Conservation (phyloP, 2,113 vertebrate species). For the Neotragus moschatus region DNA sequence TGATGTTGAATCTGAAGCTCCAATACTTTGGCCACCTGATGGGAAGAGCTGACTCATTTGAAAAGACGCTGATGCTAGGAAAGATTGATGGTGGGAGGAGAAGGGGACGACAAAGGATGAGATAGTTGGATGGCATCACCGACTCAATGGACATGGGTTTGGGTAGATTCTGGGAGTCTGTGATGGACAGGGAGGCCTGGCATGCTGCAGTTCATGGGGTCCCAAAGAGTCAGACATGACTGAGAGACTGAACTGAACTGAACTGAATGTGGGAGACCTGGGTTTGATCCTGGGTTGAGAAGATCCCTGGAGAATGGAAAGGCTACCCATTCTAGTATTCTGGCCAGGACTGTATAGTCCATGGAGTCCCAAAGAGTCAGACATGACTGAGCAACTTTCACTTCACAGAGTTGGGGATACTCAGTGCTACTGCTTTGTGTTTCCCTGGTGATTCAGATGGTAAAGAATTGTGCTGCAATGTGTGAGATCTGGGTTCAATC, state of each 20-base stretch:
- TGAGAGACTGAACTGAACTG: background rate
- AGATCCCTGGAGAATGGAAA: background rate
- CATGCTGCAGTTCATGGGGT: fast-evolving
- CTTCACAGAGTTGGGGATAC: background rate
- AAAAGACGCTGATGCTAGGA: background rate
- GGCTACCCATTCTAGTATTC: background rate
- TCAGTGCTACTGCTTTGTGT: background rate
- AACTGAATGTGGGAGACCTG: background rate
- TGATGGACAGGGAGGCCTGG: background rate
- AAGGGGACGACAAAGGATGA: background rate
- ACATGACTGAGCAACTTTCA: background rate
- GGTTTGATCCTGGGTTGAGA: background rate
- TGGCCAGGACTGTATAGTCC: background rate
- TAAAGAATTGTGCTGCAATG: background rate
- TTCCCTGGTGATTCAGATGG: background rate
- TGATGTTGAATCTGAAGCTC: background rate
- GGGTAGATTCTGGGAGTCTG: fast-evolving
- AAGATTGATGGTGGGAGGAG: background rate
- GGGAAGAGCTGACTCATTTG: background rate
- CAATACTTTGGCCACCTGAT: background rate
- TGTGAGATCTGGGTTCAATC: background rate
- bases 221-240: fast-evolving
- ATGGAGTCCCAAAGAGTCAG: background rate
- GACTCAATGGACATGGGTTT: background rate
- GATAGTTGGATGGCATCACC: background rate